phyloP scores from a whole-genome alignment of 2,888 invertebrate genomes.

The Adelphocoris suturalis region DNA sequence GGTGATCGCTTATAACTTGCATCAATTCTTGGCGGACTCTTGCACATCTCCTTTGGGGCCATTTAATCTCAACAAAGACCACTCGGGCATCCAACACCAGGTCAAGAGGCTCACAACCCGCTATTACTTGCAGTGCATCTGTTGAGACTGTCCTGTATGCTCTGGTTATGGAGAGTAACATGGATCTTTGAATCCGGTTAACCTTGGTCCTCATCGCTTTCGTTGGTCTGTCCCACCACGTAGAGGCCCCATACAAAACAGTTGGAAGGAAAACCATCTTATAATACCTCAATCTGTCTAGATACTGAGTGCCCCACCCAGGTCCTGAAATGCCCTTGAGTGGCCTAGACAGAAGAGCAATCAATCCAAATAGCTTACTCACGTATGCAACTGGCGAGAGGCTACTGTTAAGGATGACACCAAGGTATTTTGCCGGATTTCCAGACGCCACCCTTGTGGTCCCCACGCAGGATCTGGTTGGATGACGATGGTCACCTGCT shows the following conservation, averaged over 20 bases:
- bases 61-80: neutral
- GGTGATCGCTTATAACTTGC: neutral
- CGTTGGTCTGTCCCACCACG: neutral
- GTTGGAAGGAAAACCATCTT: neutral
- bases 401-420: neutral
- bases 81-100: conserved; percentile 2
- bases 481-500: neutral
- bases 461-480: neutral
- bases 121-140: neutral
- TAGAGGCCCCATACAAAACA: neutral
- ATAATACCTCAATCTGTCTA: neutral
- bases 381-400: neutral
- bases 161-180: neutral
- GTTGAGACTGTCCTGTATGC: neutral
- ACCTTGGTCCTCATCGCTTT: neutral
- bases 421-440: neutral
- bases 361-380: neutral
- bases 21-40: neutral
- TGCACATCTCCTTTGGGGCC: neutral
- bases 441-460: neutral
- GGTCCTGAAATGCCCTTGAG: neutral
- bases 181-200: neutral
- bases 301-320: neutral
- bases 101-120: conserved; percentile 5
- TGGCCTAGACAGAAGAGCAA: neutral